Evolutionary conservation across 2,888 invertebrate genomes (phyloP).

Genomic region (Cyrtodaria siliqua): DNA sequence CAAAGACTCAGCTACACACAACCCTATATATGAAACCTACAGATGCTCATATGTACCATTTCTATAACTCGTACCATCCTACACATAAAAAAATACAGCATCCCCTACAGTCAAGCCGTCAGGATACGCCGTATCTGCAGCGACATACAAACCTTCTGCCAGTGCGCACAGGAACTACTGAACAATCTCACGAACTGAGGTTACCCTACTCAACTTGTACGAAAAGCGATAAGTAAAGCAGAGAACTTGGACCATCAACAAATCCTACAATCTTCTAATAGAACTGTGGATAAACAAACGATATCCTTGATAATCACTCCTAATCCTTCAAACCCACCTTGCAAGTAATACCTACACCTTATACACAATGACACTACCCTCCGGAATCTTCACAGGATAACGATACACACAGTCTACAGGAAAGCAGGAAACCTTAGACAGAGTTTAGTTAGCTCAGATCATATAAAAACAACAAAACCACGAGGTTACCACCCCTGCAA

Average conservation of each 20-base stretch:
- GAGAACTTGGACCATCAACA: background rate
- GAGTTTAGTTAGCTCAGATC: background rate
- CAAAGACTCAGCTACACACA: background rate
- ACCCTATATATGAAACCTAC: constrained; percentile 37
- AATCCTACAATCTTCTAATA: background rate
- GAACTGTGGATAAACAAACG: background rate
- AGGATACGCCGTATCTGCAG: constrained; percentile 16
- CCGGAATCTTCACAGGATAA: background rate
- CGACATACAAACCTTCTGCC: background rate
- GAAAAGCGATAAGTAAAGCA: background rate
- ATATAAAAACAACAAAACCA: background rate
- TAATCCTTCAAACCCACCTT: background rate
- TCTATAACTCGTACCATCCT: constrained; percentile 27
- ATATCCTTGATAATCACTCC: background rate
- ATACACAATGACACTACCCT: background rate
- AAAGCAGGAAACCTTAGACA: background rate
- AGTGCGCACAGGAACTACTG: background rate
- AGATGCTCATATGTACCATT: constrained; percentile 27
- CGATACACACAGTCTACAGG: background rate
- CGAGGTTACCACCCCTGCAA: background rate
- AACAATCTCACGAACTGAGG: background rate
- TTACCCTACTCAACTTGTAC: background rate
- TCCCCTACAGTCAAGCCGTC: constrained; percentile 19
- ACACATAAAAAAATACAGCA: constrained; percentile 15
- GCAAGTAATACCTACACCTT: background rate